Conservation (phyloP, 1,140 invertebrate species). For the Leptinotarsa lineolata region DNA sequence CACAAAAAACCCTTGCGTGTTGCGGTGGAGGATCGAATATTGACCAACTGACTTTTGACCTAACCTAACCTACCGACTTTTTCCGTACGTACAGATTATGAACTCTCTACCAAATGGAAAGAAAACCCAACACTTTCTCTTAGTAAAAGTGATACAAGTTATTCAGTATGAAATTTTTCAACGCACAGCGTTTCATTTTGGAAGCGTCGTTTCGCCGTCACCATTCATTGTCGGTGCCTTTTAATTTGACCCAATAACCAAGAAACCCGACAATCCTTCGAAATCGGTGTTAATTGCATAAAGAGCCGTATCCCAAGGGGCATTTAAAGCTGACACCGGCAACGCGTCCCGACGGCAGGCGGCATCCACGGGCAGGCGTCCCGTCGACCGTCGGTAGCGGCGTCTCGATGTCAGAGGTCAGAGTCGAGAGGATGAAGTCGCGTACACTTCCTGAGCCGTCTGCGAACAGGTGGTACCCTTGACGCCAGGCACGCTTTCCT, state of each 20-base stretch:
- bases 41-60: too few species aligned
- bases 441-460: constrained; percentile 17
- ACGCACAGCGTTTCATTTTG: too few species aligned
- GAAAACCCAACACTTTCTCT: too few species aligned
- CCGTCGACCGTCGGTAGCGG: constrained; percentile 22
- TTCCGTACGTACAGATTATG: too few species aligned
- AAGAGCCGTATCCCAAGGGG: constrained; percentile 17
- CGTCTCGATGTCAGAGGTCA: constrained; percentile 16
- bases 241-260: constrained; percentile 7
- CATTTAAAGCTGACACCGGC: constrained; percentile 19
- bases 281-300: constrained; percentile 29
- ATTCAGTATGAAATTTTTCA: background rate
- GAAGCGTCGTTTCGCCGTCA: background rate
- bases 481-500: constrained; percentile 20
- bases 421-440: constrained; percentile 16
- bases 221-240: background rate
- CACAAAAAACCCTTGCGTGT: too few species aligned
- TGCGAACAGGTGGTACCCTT: constrained; percentile 30
- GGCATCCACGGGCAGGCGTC: constrained; percentile 9
- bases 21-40: too few species aligned
- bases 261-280: constrained; percentile 17
- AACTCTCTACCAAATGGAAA: too few species aligned
- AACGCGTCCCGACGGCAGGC: background rate
- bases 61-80: too few species aligned
- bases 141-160: background rate